Evolutionary conservation across 2,888 invertebrate genomes (phyloP), one percentile per base, ranked within the genome.

Genomic region (Sylvicola cinctus): DNA sequence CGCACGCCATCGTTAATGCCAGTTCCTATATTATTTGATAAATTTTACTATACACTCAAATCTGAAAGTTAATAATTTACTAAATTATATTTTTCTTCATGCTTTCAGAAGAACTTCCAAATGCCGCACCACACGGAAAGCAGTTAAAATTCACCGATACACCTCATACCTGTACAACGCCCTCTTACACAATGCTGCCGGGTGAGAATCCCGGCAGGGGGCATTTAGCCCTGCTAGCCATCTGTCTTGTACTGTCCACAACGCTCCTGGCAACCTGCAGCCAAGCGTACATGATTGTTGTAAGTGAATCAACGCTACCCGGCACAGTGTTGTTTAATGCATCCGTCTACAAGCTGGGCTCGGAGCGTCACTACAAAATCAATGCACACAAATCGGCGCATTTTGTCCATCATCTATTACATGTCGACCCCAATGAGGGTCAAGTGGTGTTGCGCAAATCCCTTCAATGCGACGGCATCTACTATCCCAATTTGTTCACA

Each of bases 401-500:
- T 52, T 84, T 81, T 56, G 84, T 85, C 12, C 71, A 74, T 45
- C 74, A 75, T 48, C 64, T 85, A 43, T 66, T 85, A 36, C 62
- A 68, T 44, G 80, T 87, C 37, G 74, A 79, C 54, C 66, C 70
- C 36, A 72, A 72, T 46, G 70, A 68, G 40, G 85, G 84, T 12
- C 68, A 73, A 42, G 75, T 84, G 36, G 68, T 69, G n/a, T 60
- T 85, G 26, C 66, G 71, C 42, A 73, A 74, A 46, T 65, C 65
- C 35, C 60, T 85, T 11, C 67, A 73, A 49, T 85, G 85, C 55
- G 75, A 81, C 47, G 83, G 83, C 40, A 64, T 80, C 23, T 73
- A 74, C 43, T 84, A 85, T 50, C 84, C 85, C 0, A 77, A 77
- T 47, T 65, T 85, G 36, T 84, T 87, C 53, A 84, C 83, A 4